Evolutionary conservation across 2,797 vertebrate species (phyloP), one percentile per base, ranked within the genome.

Genomic region (Perdix hodgsoniae): DNA sequence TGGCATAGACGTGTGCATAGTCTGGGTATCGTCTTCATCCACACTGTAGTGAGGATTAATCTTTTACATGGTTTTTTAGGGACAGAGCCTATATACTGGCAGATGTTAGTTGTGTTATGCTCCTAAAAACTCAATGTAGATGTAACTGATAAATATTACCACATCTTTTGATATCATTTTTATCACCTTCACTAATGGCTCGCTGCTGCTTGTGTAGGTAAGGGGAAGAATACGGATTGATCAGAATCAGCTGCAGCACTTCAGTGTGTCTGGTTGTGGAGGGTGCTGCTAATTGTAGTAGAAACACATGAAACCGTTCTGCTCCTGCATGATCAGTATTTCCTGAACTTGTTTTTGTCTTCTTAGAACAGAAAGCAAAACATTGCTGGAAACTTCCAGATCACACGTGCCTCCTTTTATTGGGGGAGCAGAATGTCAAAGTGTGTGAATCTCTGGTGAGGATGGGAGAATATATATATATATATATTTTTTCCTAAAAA

Each of bases 401-500:
- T 71, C 26, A 2, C 22, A 24, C 54, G 86, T 83, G 11, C 26
- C 29, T 52, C 6, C 9, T 73, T 8, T 2, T 65, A 37, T 0
- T n/a, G 22, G 35, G 33, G 71, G 8, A 1, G 0, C 73, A 23
- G 31, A 69, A 56, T 63, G 33, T 66, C 5, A 0, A 10, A 40
- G 27, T 24, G n/a, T 29, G 12, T 61, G 47, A 83, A 14, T 74
- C 2, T 27, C 15, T 11, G 86, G 31, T 67, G 27, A 72, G 44
- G 78, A 86, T 8, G 37, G 54, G 17, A 54, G 37, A 21, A 21
- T 40, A 69, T 52, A n/a, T n/a, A n/a, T n/a, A n/a, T n/a, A n/a
- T n/a, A n/a, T n/a, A n/a, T n/a, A n/a, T n/a, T n/a, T 52, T 50
- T 39, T 4, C 4, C 2, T 1, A 15, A 21, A 61, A 2, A 57